Percentiles rank a stretch among this genome's conserved stretches.
phyloP scores from a whole-genome alignment of 92 coral and sea anemone species.

The Actinernus sp. region DNA sequence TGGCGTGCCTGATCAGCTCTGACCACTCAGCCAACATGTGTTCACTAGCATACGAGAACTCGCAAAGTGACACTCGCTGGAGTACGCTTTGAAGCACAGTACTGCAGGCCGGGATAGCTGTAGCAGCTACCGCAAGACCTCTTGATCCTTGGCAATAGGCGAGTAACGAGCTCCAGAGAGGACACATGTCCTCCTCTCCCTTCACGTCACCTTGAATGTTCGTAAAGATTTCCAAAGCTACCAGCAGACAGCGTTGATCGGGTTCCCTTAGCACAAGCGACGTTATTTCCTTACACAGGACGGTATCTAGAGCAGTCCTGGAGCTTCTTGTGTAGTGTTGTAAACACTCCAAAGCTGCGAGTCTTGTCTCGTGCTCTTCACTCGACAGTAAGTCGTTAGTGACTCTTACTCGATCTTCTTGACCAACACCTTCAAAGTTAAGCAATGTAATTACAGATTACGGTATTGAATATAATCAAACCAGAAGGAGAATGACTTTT shows the following conservation, averaged over 20 bases:
- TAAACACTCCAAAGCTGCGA: constrained; percentile 43
- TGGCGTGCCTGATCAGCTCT: constrained; percentile 8
- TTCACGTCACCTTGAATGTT: constrained; percentile 5
- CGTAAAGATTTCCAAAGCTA: constrained; percentile 47
- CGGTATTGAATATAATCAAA: too few species aligned
- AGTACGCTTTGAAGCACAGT: constrained; percentile 12
- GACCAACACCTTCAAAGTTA: not conserved
- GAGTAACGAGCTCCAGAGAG: constrained; percentile 36
- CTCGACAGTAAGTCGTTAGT: constrained; percentile 2
- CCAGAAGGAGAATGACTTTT: not conserved
- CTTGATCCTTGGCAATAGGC: constrained; percentile 35
- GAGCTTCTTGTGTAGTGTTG: constrained; percentile 1
- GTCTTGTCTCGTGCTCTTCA: constrained; percentile 38
- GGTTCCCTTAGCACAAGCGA: constrained; percentile 50
- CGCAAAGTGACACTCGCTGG: not conserved
- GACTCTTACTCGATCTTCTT: not conserved
- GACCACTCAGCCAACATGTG: constrained; percentile 55
- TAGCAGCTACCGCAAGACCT: constrained; percentile 61
- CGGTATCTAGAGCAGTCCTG: not conserved
- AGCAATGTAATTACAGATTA: too few species aligned
- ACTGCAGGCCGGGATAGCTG: constrained; percentile 57
- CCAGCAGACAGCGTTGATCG: constrained; percentile 57
- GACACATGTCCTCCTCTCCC: not conserved
- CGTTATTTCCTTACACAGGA: constrained; percentile 12
- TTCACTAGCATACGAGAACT: not conserved